These are phyloP conservation scores for Megaceryle maxima DNA, from an alignment of 2,113 vertebrate genomes.

Conservation along the genomic window DNA sequence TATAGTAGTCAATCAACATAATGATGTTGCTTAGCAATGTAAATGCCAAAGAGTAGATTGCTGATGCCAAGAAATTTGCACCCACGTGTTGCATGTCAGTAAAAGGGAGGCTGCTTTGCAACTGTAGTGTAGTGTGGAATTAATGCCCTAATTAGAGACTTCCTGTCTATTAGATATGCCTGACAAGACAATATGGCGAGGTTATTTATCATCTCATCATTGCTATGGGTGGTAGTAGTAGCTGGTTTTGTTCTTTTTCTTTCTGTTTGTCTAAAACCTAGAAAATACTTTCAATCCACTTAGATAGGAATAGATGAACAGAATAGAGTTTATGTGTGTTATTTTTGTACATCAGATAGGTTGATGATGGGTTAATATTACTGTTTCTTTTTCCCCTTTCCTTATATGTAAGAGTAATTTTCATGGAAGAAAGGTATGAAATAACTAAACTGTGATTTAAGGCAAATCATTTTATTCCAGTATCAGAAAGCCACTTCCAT, in stretches of 20 bases:
- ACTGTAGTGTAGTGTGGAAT: neutral
- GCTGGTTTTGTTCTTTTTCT: neutral
- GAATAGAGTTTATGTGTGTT: neutral
- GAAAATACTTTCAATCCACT: neutral
- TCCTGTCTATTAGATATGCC: neutral
- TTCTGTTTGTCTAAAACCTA: neutral
- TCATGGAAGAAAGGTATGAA: neutral
- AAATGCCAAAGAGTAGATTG: slow-evolving; percentile 8
- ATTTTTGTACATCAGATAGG: neutral
- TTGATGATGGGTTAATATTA: neutral
- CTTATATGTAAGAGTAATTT: neutral
- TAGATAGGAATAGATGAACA: neutral
- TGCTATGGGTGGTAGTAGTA: neutral
- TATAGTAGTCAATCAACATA: slow-evolving; percentile 35
- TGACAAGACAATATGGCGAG: neutral
- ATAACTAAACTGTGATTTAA: slow-evolving; percentile 22
- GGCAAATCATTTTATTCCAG: slow-evolving; percentile 13
- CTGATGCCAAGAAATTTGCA: slow-evolving; percentile 46
- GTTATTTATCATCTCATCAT: neutral
- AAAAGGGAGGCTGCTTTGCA: slow-evolving; percentile 4
- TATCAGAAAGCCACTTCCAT: slow-evolving; percentile 39
- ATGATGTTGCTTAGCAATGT: slow-evolving; percentile 41
- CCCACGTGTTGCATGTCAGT: neutral
- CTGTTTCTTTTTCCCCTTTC: neutral
- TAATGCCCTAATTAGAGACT: slow-evolving; percentile 40